These are phyloP conservation scores for Tachuris rubrigastra DNA, from an alignment of 2,113 vertebrate species.

Conservation along the genomic window DNA sequence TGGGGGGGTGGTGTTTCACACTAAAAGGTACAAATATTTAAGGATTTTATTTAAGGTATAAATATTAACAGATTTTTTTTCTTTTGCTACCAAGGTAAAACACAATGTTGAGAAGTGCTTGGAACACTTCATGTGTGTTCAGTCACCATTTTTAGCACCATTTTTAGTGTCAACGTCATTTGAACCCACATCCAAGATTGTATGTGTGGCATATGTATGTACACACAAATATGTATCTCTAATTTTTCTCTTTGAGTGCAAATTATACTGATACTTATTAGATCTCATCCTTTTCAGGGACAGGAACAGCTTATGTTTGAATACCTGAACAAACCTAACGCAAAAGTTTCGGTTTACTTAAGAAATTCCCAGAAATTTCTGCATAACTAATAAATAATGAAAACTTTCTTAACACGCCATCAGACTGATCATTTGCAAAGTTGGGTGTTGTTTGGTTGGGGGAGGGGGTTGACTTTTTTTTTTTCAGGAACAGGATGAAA, in stretches of 20 bases:
- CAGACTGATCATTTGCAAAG: not conserved
- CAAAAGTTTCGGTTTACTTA: not conserved
- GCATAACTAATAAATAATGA: not conserved
- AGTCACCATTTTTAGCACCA: accelerated
- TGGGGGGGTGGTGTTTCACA: too few species aligned
- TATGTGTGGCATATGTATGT: too few species aligned
- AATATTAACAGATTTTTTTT: not conserved
- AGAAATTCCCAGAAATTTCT: not conserved
- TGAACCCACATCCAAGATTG: not conserved
- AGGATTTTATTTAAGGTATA: too few species aligned
- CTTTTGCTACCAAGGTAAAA: not conserved
- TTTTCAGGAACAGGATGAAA: not conserved
- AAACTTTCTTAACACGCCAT: not conserved
- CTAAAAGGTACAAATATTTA: not conserved
- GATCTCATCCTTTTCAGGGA: not conserved
- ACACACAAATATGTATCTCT: not conserved
- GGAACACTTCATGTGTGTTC: not conserved
- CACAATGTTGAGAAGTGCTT: not conserved
- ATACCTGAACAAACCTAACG: not conserved
- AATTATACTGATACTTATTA: accelerated
- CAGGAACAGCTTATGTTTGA: not conserved
- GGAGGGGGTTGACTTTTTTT: too few species aligned
- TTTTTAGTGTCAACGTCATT: not conserved
- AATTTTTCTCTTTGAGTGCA: not conserved
- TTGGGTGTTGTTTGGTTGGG: too few species aligned